Conservation (phyloP, 2,797 vertebrate species). For the Malacoraja senta region DNA sequence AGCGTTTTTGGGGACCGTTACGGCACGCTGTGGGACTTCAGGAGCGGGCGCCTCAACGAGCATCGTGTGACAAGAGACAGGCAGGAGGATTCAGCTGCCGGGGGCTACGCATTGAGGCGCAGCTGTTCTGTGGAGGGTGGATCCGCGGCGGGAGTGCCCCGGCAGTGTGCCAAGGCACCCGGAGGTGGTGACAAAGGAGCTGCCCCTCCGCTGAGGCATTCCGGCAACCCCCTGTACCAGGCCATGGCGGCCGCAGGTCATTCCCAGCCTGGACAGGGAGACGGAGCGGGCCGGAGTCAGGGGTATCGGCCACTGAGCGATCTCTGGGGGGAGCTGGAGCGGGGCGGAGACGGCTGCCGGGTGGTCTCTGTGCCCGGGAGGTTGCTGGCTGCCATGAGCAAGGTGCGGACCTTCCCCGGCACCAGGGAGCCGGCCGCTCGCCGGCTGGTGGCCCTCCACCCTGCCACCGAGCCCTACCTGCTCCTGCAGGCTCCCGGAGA, state of each 20-base stretch:
- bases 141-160: neutral
- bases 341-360: neutral
- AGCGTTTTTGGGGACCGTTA: constrained; percentile 8
- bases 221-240: neutral
- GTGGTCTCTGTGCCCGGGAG: neutral
- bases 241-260: neutral
- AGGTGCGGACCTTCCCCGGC: neutral
- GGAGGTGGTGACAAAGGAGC: neutral
- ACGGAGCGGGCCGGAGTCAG: too few species aligned
- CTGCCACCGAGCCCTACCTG: neutral
- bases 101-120: neutral
- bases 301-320: neutral
- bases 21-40: constrained; percentile 28
- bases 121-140: neutral
- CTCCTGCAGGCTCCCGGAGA: neutral
- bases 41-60: constrained; percentile 20
- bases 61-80: neutral
- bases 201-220: neutral
- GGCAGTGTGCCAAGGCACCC: too few species aligned
- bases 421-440: neutral
- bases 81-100: neutral
- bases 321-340: neutral
- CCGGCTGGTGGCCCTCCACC: neutral
- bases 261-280: neutral
- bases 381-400: neutral